Evolutionary conservation across 1,140 invertebrate species (phyloP).

Genomic region (Lepidostoma basale): DNA sequence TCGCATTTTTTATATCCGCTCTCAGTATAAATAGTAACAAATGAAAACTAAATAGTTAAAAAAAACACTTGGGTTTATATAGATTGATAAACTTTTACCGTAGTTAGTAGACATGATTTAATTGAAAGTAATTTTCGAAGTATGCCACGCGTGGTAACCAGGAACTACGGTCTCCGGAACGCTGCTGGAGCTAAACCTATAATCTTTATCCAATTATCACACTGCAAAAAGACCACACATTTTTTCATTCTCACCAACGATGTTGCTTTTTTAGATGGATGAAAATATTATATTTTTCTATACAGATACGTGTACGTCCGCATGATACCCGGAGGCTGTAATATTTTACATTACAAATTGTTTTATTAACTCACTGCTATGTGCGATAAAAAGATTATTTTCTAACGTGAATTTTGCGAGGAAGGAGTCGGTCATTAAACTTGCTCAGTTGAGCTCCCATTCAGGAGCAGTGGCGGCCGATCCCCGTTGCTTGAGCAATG

Average conservation of each 20-base stretch:
- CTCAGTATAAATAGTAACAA: too few species aligned
- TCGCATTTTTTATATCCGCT: too few species aligned
- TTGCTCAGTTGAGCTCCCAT: not conserved
- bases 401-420: constrained; percentile 15
- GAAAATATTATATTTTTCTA: not conserved
- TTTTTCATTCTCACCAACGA: constrained; percentile 17
- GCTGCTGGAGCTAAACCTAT: constrained; percentile 33
- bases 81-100: too few species aligned
- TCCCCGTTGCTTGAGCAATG: not conserved
- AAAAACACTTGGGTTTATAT: too few species aligned
- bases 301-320: not conserved
- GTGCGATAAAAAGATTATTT: constrained; percentile 13
- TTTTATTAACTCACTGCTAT: constrained; percentile 25
- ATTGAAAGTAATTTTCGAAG: too few species aligned
- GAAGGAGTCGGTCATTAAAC: constrained; percentile 27
- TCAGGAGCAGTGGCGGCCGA: too few species aligned
- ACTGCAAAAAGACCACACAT: constrained; percentile 35
- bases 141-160: constrained; percentile 39
- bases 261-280: constrained; percentile 8
- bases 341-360: constrained; percentile 34
- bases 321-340: not conserved
- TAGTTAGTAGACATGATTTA: too few species aligned
- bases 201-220: constrained; percentile 44
- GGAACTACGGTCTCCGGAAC: not conserved
- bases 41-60: too few species aligned